Percentiles rank a stretch among this genome's conserved stretches.
Evolutionary conservation across 2,113 vertebrate genomes (phyloP).

Genomic region (Cathartes aura): DNA sequence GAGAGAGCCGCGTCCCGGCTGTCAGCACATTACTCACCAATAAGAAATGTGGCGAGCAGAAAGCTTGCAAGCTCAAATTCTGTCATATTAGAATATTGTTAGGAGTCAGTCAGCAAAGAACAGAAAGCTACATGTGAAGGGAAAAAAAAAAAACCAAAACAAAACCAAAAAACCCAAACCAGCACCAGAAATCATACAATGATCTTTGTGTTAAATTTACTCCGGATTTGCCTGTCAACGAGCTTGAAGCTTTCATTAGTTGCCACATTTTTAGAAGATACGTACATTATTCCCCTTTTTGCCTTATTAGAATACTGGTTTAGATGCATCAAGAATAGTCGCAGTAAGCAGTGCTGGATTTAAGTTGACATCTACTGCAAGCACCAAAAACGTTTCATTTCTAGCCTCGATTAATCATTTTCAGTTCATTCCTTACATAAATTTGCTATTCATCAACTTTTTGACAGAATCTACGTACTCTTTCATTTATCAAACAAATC

Average conservation of each 20-base stretch:
- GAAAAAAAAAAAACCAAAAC: neutral
- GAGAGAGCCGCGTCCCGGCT: neutral
- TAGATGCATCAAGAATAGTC: neutral
- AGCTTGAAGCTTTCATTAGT: neutral
- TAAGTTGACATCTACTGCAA: neutral
- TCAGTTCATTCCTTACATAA: neutral
- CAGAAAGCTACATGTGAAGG: slow-evolving; percentile 47
- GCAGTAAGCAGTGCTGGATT: neutral
- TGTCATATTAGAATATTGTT: slow-evolving; percentile 17
- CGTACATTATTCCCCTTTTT: fast-evolving
- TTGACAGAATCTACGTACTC: neutral
- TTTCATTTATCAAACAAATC: neutral
- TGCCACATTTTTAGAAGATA: neutral
- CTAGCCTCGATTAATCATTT: neutral
- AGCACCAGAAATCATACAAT: neutral
- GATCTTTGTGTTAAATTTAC: neutral
- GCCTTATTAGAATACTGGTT: neutral
- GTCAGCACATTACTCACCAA: slow-evolving; percentile 73
- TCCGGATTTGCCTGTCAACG: neutral
- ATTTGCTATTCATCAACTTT: neutral
- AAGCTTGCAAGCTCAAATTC: slow-evolving; percentile 37
- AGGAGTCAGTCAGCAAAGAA: slow-evolving; percentile 47
- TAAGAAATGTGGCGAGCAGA: slow-evolving; percentile 65
- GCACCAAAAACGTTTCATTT: neutral
- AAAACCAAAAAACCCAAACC: neutral